Conservation (phyloP, 2,113 vertebrate genomes). For the Nasalis larvatus region DNA sequence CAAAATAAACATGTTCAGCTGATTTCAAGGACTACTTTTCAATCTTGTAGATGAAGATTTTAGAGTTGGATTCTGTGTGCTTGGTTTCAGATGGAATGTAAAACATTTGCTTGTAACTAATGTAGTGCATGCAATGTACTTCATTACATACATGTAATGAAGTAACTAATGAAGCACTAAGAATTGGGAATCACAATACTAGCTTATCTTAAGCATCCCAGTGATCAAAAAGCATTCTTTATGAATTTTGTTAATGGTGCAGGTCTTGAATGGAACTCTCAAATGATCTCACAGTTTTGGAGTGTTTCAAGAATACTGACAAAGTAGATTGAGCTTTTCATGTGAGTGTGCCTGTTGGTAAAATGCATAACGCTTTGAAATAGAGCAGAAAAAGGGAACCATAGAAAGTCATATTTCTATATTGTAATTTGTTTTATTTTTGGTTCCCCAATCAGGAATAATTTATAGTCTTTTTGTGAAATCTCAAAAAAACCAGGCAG, state of each 20-base stretch:
- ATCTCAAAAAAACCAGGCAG: background rate
- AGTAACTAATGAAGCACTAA: conserved; percentile 4
- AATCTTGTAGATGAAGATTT: conserved; percentile 9
- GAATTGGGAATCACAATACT: conserved; percentile 3
- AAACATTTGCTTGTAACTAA: background rate
- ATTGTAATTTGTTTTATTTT: conserved; percentile 18
- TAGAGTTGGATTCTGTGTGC: background rate
- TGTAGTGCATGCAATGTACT: too few species aligned
- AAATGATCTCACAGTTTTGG: conserved; percentile 42
- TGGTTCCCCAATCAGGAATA: conserved; percentile 9
- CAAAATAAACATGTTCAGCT: conserved; percentile 10
- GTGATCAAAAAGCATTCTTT: conserved; percentile 26
- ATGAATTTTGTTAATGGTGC: conserved; percentile 23
- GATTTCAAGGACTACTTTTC: conserved; percentile 53
- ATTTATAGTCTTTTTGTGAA: conserved; percentile 31
- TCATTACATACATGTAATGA: background rate
- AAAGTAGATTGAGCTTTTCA: conserved; percentile 23
- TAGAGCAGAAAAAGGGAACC: conserved; percentile 22
- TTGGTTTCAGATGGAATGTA: conserved; percentile 20
- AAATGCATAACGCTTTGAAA: conserved; percentile 46
- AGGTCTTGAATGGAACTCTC: conserved; percentile 30
- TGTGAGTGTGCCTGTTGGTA: conserved; percentile 10
- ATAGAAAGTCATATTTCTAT: conserved; percentile 39
- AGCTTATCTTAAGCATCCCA: background rate
- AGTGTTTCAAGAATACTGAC: conserved; percentile 29